Percentiles rank a stretch among this genome's conserved stretches.
phyloP scores from a whole-genome alignment of 2,113 vertebrate genomes.

The Aldabrachelys gigantea region DNA sequence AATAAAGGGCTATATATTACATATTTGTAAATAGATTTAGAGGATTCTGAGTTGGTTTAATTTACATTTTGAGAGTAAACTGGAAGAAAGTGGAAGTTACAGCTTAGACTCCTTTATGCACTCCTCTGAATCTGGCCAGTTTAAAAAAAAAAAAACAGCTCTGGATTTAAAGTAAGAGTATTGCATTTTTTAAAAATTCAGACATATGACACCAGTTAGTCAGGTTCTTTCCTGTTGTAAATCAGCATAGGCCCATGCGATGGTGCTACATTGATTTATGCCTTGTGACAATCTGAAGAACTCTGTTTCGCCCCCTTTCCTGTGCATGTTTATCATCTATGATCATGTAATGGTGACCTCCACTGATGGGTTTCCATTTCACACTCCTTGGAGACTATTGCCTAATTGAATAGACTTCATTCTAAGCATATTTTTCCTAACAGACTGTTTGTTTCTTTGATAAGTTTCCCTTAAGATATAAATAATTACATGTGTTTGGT shows the following conservation, averaged over 20 bases:
- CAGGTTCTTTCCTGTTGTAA: background rate
- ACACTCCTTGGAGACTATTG: background rate
- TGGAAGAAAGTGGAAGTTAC: background rate
- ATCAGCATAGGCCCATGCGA: background rate
- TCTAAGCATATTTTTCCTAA: background rate
- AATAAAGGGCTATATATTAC: background rate
- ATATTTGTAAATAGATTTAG: background rate
- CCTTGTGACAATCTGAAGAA: background rate
- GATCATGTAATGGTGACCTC: background rate
- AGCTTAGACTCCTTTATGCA: rapidly evolving
- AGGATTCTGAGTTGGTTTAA: background rate
- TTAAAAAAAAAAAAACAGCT: background rate
- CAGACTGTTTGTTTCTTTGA: background rate
- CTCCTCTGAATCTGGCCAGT: background rate
- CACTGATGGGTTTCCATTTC: background rate
- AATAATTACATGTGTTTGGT: background rate
- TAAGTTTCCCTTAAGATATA: background rate
- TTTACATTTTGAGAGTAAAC: background rate
- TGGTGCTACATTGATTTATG: background rate
- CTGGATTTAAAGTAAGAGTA: background rate
- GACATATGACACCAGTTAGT: background rate
- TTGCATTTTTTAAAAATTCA: background rate
- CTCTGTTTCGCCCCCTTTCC: background rate
- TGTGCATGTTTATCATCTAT: background rate
- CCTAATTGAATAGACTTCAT: background rate